Evolutionary conservation across 92 coral and sea anemone species (phyloP), one percentile per base, ranked within the genome.

Genomic region (Paragorgia papillata): DNA sequence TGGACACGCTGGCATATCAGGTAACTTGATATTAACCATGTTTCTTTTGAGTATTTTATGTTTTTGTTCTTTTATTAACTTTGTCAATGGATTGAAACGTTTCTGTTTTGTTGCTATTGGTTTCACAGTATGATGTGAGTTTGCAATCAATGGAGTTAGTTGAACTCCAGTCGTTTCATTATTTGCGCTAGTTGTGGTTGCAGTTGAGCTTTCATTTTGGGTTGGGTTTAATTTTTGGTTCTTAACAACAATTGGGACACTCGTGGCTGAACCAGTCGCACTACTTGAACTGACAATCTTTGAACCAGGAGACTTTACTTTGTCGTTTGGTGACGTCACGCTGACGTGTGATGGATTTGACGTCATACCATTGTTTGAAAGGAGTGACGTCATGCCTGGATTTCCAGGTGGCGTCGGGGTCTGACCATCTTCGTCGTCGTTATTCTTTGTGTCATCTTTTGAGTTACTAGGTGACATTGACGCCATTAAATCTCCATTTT

Each of bases 1-100:
- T 9, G 77, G 77, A 32, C 77, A 70, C 2, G 77, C 44, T 51
- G 77, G 77, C 51, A 70, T 50, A 25, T 50, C 49, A 8, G 77
- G 77, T 25, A 70, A 51, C 62, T 70, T 50, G 49, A 70, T 70
- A 2, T 20, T 70, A 13, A 70, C 33, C 8, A 10, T 57, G 24
- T 31, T 53, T 26, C 53, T 70, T 19, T 51, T 70, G 6, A 15
- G 20, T 20, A 20, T 33, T 20, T 12, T 63, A 14, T 63, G 21
- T 30, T 70, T 53, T 50, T 51, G 1, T 0, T 48, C 57, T 3
- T 28, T 18, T 14, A 70, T 50, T 18, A 48, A 31, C 21, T 70
- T 50, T 37, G 32, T 50, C 62, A 70, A 1, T 41, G 17, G 2
- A 33, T 51, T 28, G 7, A 44, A 54, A 25, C 62, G 62, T 70